Evolutionary conservation across 2,113 vertebrate species (phyloP), one percentile per base, ranked within the genome.

Genomic region (Rhinopomastus cyanomelas): DNA sequence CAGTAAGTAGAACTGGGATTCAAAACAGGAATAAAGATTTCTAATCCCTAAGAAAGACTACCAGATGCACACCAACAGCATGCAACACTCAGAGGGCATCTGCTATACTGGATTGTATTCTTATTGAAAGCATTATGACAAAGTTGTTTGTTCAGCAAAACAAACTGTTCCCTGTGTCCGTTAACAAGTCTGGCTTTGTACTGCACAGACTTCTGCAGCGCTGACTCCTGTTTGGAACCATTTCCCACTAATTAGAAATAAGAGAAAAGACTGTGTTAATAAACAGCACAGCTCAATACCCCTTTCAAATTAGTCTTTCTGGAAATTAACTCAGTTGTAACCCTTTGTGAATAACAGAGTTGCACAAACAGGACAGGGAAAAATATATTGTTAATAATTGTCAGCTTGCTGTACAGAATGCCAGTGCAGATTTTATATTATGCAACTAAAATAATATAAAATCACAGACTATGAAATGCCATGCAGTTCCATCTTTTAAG

Each of bases 211-310:
- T 94, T 97, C 91, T 75, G 81, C 74, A 52, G 89, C 32, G 81
- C 94, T 95, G 89, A 96, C 90, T 97, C 94, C 94, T 96, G 91
- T 96, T 96, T 97, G 96, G 95, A 97, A 88, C 89, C 87, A 93
- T 97, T 97, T 97, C 96, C 92, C 96, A 96, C 95, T 97, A 97
- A 98, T 98, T 97, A 98, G 94, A 96, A 97, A 97, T 94, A 96
- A 97, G 95, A 97, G 95, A 97, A 97, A 97, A 97, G 92, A 52
- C 89, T 55, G 89, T 94, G 93, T 95, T 97, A 95, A 65, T 80
- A 94, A 96, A 92, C 78, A 86, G 82, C 42, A 52, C 61, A 56
- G 81, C 91, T 95, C 89, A 88, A 90, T 85, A 94, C 86, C 56
- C 86, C 89, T 92, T 97, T 95, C 94, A 96, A 96, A 91, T 57